A percentile compares a stretch with the other conserved stretches of the same genome.
Conservation (phyloP, 2,888 invertebrate genomes). For the Drosophila picticornis region DNA sequence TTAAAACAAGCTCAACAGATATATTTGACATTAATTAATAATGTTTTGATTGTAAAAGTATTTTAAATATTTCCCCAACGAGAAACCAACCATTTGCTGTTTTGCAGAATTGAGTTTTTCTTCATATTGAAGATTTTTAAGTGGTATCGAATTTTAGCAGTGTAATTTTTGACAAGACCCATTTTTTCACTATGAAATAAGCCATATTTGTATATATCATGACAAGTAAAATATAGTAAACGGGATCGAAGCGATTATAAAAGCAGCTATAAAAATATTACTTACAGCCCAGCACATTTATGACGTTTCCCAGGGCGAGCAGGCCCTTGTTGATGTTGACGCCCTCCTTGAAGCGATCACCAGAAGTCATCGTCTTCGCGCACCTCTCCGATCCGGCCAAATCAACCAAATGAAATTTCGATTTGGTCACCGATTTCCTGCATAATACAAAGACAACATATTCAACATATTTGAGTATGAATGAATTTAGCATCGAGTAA, state of each 20-base stretch:
- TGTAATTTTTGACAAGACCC: neutral
- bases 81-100: neutral
- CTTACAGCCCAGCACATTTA: constrained; percentile 93
- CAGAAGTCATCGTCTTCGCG: constrained; percentile 95
- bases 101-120: neutral
- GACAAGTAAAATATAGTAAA: neutral
- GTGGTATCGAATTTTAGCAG: neutral
- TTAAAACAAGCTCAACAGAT: too few species aligned
- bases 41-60: neutral
- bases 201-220: neutral
- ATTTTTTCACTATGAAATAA: neutral
- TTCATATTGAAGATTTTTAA: neutral
- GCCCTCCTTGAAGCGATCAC: constrained; percentile 94
- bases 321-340: constrained; percentile 97
- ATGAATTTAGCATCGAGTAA: neutral
- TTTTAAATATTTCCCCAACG: neutral
- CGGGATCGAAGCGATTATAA: neutral
- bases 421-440: constrained; percentile 90
- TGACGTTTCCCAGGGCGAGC: constrained; percentile 96
- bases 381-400: constrained; percentile 96
- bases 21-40: neutral
- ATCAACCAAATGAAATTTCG: constrained; percentile 96
- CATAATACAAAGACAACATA: neutral
- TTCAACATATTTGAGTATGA: neutral
- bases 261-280: constrained; percentile 9